Evolutionary conservation across 2,888 invertebrate species (phyloP), one percentile per base, ranked within the genome.

Genomic region (Drosophila melanocephala): DNA sequence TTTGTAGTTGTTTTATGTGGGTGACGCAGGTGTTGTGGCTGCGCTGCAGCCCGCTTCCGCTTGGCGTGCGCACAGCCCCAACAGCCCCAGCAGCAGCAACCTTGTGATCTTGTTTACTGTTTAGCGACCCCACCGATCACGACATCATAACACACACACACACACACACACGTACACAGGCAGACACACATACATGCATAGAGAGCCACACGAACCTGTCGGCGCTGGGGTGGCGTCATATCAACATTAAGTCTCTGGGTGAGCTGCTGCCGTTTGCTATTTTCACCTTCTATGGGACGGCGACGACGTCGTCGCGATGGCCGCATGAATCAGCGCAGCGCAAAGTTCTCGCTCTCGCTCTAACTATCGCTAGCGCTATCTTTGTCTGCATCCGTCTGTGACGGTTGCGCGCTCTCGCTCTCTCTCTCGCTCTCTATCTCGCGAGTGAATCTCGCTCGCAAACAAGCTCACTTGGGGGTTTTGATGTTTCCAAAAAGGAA

Each of bases 21-120:
- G 79, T 81, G 79, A 79, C 79, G 79, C 79, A 79, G 81, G 77
- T 79, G 79, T 62, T 76, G 55, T 33, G 69, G 32, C 19, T 75
- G 66, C 52, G 37, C 28, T 75, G 66, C 47, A 75, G 62, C 80
- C 86, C 77, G 87, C 90, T 89, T 87, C 88, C 90, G 90, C 88
- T 86, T 89, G 88, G 88, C 90, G 85, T 84, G 87, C 81, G 87
- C 87, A 83, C 84, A 84, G 81, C 74, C 75, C 82, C 80, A 82
- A 80, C 67, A 51, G 68, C 44, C 73, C 61, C 65, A 50, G 58
- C 42, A 70, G 63, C 66, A 67, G 76, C 79, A 88, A 90, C 91
- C 90, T 90, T 90, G 90, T 90, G 87, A 90, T 91, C 89, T 87
- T 90, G 91, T 90, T 90, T 90, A 89, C 88, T 86, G 90, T 86